Percentiles rank a stretch among this genome's conserved stretches.
phyloP scores from a whole-genome alignment of 2,797 vertebrate genomes.

The Lophotriccus pileatus region DNA sequence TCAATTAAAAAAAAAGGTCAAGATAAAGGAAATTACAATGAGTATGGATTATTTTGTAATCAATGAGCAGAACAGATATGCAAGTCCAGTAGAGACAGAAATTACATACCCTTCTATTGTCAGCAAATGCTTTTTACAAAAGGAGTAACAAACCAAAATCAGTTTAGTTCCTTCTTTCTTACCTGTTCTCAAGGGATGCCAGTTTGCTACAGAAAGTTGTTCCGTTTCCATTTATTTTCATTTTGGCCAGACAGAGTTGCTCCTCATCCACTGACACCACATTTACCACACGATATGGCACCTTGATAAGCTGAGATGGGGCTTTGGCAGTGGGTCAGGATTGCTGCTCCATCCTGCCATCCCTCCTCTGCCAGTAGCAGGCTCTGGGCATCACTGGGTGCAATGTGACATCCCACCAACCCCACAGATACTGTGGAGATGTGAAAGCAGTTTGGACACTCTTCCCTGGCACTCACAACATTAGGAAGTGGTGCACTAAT shows the following conservation, averaged over 20 bases:
- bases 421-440: rapidly evolving
- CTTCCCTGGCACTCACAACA: not conserved
- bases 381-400: not conserved
- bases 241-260: not conserved
- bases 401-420: not conserved
- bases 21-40: not conserved
- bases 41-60: not conserved
- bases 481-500: not conserved
- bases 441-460: not conserved
- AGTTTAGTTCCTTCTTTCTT: not conserved
- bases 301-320: not conserved
- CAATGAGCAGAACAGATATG: not conserved
- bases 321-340: not conserved
- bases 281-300: not conserved
- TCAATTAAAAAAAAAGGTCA: not conserved
- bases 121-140: not conserved
- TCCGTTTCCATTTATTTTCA: not conserved
- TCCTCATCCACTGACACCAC: not conserved
- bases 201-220: not conserved
- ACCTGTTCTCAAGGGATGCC: not conserved
- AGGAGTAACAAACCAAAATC: not conserved
- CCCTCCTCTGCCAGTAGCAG: not conserved
- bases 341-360: not conserved
- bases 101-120: not conserved
- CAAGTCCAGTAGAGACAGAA: not conserved